phyloP scores from a whole-genome alignment of 2,888 invertebrate species.

The Pollenia amentaria region DNA sequence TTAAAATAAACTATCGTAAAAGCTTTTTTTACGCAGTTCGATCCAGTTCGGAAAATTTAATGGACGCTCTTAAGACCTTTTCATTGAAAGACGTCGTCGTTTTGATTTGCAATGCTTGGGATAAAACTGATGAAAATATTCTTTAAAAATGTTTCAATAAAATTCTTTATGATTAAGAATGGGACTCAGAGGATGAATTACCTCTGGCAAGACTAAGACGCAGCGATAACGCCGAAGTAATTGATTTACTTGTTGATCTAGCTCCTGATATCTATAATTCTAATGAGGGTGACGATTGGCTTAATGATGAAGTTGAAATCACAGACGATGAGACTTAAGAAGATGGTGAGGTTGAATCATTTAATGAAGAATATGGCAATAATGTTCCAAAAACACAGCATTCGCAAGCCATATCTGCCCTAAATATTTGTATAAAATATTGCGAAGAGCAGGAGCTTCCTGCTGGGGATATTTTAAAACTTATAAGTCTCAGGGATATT shows the following conservation, averaged over 20 bases:
- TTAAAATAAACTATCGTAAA: constrained; percentile 41
- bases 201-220: no score
- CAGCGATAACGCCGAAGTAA: constrained; percentile 8
- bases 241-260: constrained; percentile 49
- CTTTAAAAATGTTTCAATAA: constrained; percentile 45
- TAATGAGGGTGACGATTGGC: constrained; percentile 32
- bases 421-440: no score
- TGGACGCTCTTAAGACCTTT: constrained; percentile 22
- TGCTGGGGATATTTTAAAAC: no score
- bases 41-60: constrained; percentile 7
- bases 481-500: constrained; percentile 18
- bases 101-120: constrained; percentile 40
- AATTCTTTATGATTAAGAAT: constrained; percentile 40
- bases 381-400: no score
- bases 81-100: constrained; percentile 19
- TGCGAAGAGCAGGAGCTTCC: no score
- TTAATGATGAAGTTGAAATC: constrained; percentile 53
- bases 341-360: no score
- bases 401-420: no score
- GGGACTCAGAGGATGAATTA: constrained; percentile 25
- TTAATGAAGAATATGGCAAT: no score
- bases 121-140: constrained; percentile 23
- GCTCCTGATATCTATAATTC: constrained; percentile 30
- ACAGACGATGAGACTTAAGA: no score
- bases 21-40: constrained; percentile 21